A percentile compares a stretch with the other conserved stretches of the same genome.
These are phyloP conservation scores for Chesias legatella DNA, from an alignment of 2,888 invertebrate species.

Conservation along the genomic window DNA sequence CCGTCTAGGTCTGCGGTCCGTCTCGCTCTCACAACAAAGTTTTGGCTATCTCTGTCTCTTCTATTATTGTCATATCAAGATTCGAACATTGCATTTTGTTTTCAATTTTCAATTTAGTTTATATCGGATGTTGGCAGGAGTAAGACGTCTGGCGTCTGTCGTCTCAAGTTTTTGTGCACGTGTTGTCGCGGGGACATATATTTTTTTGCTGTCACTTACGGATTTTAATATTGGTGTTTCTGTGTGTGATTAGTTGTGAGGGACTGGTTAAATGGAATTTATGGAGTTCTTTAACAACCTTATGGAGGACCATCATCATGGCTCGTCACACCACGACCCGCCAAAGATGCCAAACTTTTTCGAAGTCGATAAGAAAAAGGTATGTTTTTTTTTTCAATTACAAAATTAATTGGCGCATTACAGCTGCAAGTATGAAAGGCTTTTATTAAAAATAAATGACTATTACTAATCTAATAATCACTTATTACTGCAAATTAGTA, in stretches of 20 bases:
- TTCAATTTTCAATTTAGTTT: slow-evolving; percentile 80
- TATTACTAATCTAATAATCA: too few relatives aligned
- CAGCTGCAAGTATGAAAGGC: too few relatives aligned
- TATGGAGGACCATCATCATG: slow-evolving; percentile 61
- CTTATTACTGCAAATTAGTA: neutral
- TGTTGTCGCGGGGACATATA: slow-evolving; percentile 50
- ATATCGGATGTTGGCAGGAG: slow-evolving; percentile 77
- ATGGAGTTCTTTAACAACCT: slow-evolving; percentile 66
- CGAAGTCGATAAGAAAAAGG: slow-evolving; percentile 74
- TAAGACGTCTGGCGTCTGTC: slow-evolving; percentile 68
- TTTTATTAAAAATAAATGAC: too few relatives aligned
- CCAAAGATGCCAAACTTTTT: slow-evolving; percentile 72
- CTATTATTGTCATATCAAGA: slow-evolving; percentile 80
- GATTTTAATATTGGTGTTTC: slow-evolving; percentile 37
- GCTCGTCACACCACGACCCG: slow-evolving; percentile 47
- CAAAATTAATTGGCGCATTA: too few relatives aligned
- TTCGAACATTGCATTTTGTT: slow-evolving; percentile 78
- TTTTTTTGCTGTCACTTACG: slow-evolving; percentile 39
- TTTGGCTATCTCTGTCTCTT: slow-evolving; percentile 65
- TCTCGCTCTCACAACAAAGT: slow-evolving; percentile 50
- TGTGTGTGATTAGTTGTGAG: slow-evolving; percentile 41
- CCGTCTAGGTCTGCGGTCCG: slow-evolving; percentile 50
- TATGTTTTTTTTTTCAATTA: slow-evolving; percentile 27
- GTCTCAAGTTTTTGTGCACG: slow-evolving; percentile 63
- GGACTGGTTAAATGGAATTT: slow-evolving; percentile 59